phyloP scores from a whole-genome alignment of 2,888 invertebrate genomes.

The Empis stercorea region DNA sequence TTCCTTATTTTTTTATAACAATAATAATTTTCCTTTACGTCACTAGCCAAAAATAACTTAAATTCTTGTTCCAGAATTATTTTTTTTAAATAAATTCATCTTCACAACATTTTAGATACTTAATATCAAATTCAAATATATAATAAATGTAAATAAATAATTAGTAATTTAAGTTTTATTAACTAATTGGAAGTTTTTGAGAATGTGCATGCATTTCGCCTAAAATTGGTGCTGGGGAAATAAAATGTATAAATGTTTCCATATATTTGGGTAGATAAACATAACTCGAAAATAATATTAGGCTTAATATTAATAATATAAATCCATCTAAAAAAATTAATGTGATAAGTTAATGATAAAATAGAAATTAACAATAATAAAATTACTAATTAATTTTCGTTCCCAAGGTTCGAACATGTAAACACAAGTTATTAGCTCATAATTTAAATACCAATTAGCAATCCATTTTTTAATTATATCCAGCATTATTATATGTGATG shows the following conservation, averaged over 20 bases:
- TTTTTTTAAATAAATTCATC: too few relatives aligned
- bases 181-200: too few relatives aligned
- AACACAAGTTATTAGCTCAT: constrained; percentile 37
- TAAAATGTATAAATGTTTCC: constrained; percentile 25
- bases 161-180: too few relatives aligned
- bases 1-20: too few relatives aligned
- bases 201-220: too few relatives aligned
- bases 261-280: constrained; percentile 45
- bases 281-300: constrained; percentile 43
- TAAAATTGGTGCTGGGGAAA: constrained; percentile 20
- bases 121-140: too few relatives aligned
- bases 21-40: too few relatives aligned
- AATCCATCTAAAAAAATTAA: constrained; percentile 38
- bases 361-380: background rate
- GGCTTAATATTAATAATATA: constrained; percentile 37
- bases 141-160: too few relatives aligned
- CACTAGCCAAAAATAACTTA: too few relatives aligned
- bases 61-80: too few relatives aligned
- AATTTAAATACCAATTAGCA: constrained; percentile 31
- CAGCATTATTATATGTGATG: constrained; percentile 12
- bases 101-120: too few relatives aligned
- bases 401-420: constrained; percentile 41
- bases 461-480: constrained; percentile 17
- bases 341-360: too few relatives aligned
- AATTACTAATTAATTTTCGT: constrained; percentile 35